phyloP scores from a whole-genome alignment of 2,888 invertebrate genomes.

The Suillia variegata region DNA sequence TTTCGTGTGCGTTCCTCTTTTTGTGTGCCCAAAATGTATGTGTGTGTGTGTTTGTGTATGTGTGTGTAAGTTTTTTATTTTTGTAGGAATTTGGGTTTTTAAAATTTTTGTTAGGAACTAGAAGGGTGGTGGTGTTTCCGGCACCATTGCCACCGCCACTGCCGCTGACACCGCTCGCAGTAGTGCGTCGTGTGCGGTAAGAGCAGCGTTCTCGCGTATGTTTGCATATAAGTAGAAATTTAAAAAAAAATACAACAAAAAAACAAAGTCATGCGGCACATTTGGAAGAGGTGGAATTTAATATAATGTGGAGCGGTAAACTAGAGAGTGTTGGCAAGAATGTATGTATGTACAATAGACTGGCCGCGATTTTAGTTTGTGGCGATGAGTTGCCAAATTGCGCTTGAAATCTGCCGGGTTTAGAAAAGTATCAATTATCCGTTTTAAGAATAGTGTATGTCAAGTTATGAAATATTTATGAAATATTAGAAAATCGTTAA shows the following conservation, averaged over 20 bases:
- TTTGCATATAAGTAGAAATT: conserved; percentile 28
- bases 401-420: no score
- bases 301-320: conserved; percentile 19
- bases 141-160: neutral
- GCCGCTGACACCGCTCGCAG: no score
- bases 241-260: conserved; percentile 6
- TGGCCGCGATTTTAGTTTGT: no score
- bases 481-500: no score
- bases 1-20: conserved; percentile 29
- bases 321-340: conserved; percentile 21
- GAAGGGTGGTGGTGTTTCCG: conserved; percentile 43
- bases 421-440: no score
- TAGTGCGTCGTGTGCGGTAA: neutral
- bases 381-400: no score
- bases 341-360: conserved; percentile 30
- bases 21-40: no score
- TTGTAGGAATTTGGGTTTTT: conserved; percentile 6
- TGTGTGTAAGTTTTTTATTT: conserved; percentile 5
- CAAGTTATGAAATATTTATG: no score
- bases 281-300: conserved; percentile 21
- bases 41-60: no score
- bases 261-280: no score
- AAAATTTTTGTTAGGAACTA: conserved; percentile 31
- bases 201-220: conserved; percentile 23
- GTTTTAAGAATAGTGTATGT: no score